Percentiles rank a stretch among this genome's conserved stretches.
phyloP scores from a whole-genome alignment of 2,888 invertebrate species.

The Hydraecia micacea region DNA sequence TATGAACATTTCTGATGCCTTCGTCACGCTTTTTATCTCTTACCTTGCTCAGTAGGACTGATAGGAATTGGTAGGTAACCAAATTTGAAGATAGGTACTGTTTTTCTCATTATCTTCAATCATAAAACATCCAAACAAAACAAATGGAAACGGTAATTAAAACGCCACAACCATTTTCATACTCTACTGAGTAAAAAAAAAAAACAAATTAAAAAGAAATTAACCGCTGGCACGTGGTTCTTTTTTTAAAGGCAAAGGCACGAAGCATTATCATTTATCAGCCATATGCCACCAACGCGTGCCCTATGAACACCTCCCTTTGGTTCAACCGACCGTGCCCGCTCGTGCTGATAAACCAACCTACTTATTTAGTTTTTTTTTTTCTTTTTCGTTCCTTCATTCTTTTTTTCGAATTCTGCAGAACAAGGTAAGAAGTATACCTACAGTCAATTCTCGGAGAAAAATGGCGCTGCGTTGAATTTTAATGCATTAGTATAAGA shows the following conservation, averaged over 20 bases:
- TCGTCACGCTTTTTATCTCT: slow-evolving; percentile 8
- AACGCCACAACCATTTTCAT: slow-evolving; percentile 39
- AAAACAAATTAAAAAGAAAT: slow-evolving; percentile 52
- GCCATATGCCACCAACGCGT: slow-evolving; percentile 88
- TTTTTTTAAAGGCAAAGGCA: slow-evolving; percentile 73
- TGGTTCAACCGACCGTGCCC: slow-evolving; percentile 74
- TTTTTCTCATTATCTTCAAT: slow-evolving; percentile 1
- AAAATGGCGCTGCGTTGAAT: slow-evolving; percentile 58
- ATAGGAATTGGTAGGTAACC: neutral
- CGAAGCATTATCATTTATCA: slow-evolving; percentile 77
- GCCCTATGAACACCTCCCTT: slow-evolving; percentile 72
- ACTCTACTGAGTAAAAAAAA: slow-evolving; percentile 63
- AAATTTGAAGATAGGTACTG: neutral
- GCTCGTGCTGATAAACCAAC: slow-evolving; percentile 51
- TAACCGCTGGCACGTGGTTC: slow-evolving; percentile 82
- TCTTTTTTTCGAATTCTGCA: slow-evolving; percentile 49
- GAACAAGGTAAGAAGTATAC: slow-evolving; percentile 33
- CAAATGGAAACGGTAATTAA: slow-evolving; percentile 7
- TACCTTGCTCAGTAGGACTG: neutral
- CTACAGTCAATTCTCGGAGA: slow-evolving; percentile 60
- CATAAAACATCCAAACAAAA: slow-evolving; percentile 15
- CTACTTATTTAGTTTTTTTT: slow-evolving; percentile 21
- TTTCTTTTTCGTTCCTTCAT: neutral
- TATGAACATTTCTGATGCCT: slow-evolving; percentile 26
- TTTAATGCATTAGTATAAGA: slow-evolving; percentile 46